A percentile compares a stretch with the other conserved stretches of the same genome.
Evolutionary conservation across 2,888 invertebrate genomes (phyloP).

Genomic region (Drosophila melanocephala): DNA sequence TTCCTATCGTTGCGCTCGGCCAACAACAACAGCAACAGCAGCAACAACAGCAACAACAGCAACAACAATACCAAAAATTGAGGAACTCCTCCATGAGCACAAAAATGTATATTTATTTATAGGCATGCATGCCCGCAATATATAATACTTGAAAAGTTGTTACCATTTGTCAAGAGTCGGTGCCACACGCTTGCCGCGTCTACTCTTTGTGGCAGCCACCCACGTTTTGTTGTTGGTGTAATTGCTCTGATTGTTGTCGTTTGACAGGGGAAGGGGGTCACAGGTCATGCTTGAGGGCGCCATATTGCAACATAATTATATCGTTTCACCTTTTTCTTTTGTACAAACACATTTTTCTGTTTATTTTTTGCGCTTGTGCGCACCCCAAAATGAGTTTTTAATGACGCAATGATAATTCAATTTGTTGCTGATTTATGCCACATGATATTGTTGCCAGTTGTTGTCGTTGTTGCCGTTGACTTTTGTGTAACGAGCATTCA

Average conservation of each 20-base stretch:
- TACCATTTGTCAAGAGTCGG: slow-evolving; percentile 49
- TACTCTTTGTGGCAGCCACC: neutral
- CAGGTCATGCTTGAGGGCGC: slow-evolving; percentile 79
- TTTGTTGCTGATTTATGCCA: slow-evolving; percentile 79
- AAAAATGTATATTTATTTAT: slow-evolving; percentile 18
- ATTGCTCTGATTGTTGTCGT: slow-evolving; percentile 41
- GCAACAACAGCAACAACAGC: neutral
- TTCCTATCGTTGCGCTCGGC: slow-evolving; percentile 38
- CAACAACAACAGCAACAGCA: neutral
- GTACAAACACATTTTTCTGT: slow-evolving; percentile 5
- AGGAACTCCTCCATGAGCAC: slow-evolving; percentile 8
- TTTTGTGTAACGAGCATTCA: slow-evolving; percentile 66
- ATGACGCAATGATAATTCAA: slow-evolving; percentile 82
- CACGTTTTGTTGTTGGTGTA: slow-evolving; percentile 11
- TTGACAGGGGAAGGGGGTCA: slow-evolving; percentile 47
- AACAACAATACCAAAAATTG: slow-evolving; percentile 1
- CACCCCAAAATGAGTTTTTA: slow-evolving; percentile 75
- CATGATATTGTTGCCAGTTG: slow-evolving; percentile 44
- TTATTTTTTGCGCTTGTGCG: slow-evolving; percentile 14
- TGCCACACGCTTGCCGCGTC: slow-evolving; percentile 20
- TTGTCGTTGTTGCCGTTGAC: slow-evolving; percentile 8
- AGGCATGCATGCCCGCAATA: neutral
- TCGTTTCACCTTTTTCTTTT: slow-evolving; percentile 67
- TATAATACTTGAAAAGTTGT: slow-evolving; percentile 21
- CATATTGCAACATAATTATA: slow-evolving; percentile 81